Evolutionary conservation across 2,888 invertebrate genomes (phyloP), one percentile per base, ranked within the genome.

Genomic region (Lordiphosa andalusiaca): DNA sequence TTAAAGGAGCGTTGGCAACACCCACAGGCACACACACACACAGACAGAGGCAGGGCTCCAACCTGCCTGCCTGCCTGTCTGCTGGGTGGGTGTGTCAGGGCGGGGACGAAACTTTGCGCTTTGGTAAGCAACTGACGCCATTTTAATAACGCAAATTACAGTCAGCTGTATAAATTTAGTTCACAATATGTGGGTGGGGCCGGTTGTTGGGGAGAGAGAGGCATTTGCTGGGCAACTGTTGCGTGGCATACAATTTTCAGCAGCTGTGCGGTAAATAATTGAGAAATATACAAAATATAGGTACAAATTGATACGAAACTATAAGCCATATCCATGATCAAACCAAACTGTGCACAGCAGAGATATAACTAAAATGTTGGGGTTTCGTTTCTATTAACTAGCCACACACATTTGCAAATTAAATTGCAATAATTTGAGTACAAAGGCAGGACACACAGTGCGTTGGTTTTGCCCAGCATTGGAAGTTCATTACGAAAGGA

Each of bases 141-240:
- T 78, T 82, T 82, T 75, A 78, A 75, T 73, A 80, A 76, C 80
- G 62, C 68, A 73, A 80, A 83, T 83, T 83, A 80, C 66, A 80
- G 67, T 64, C 61, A 63, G 62, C 66, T 70, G 70, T 74, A 71
- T 65, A 71, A 68, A 77, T 75, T 80, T 64, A 69, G 67, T 80
- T 55, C 63, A 38, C 55, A 47, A 42, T 56, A 35, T 39, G 54
- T 25, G 53, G 38, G 38, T 41, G 39, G 33, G 30, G 30, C 4
- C 9, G 30, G n/a, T n/a, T n/a, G n/a, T n/a, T n/a, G n/a, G n/a
- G n/a, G n/a, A n/a, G n/a, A 39, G 16, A 33, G 41, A 23, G 21
- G 36, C 16, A 1, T 16, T 67, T 60, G 60, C 72, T 48, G 64
- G 58, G 77, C 65, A 77, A 75, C 75, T 81, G 82, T 81, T 76